These are phyloP conservation scores for Thamnophis elegans DNA, from an alignment of 2,797 vertebrate genomes.

Conservation along the genomic window DNA sequence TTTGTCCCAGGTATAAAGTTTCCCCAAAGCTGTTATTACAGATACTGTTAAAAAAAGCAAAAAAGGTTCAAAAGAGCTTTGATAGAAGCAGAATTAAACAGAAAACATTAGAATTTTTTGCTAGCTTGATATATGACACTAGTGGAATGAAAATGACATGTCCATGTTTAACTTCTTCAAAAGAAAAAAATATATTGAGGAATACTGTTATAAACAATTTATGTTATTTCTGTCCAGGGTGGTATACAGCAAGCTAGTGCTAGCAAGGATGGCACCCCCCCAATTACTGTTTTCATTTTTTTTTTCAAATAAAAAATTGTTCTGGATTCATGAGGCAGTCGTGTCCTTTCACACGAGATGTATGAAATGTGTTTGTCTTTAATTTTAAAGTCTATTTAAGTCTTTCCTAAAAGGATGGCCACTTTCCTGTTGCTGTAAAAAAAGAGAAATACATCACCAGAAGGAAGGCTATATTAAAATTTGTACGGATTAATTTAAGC, in stretches of 20 bases:
- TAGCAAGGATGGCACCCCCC: background rate
- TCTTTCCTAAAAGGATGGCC: background rate
- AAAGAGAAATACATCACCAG: background rate
- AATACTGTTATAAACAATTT: background rate
- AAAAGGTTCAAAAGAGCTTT: background rate
- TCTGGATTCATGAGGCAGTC: background rate
- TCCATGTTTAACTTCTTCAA: background rate
- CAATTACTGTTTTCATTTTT: background rate
- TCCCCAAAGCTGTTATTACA: background rate
- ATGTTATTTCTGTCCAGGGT: background rate
- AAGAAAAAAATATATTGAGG: too few species aligned
- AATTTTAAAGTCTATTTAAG: background rate
- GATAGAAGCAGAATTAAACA: background rate
- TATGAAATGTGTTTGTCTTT: background rate
- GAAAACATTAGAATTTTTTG: background rate
- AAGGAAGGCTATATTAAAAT: background rate
- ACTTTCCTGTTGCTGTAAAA: background rate
- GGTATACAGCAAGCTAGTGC: background rate
- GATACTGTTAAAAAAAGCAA: background rate
- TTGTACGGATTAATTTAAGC: background rate
- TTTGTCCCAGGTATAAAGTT: background rate
- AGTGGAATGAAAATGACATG: background rate
- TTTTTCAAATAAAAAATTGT: background rate
- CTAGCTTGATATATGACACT: background rate
- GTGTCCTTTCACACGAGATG: background rate